Base-by-base conservation (phyloP, 2,113 vertebrate genomes). In the Periophthalmodon schlosseri region DNA sequence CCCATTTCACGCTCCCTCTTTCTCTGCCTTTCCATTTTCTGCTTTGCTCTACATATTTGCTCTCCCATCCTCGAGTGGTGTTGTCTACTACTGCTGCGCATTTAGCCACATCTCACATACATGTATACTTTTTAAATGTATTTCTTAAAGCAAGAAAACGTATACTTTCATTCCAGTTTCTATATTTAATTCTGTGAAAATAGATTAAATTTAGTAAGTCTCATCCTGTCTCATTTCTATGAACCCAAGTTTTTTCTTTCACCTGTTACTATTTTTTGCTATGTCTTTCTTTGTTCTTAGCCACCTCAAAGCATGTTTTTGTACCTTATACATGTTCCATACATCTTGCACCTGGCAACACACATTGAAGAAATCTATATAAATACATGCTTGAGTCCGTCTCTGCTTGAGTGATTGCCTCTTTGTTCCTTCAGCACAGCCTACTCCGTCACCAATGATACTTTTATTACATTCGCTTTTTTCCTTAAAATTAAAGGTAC, bases 371-470 rank as follows among this genome's bases (percentile, higher is more conserved):
- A 63, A 58, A 70, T 58, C 39, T 46, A 60, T 21, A 24, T 47
- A 24, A 58, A 79, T 60, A 84, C 50, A 72, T n/a, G 57, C 49
- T 77, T 57, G 36, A 82, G 77, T 70, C 14, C 47, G 52, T 74
- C 20, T 56, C n/a, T n/a, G 75, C 70, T 84, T 85, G 79, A 90
- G 86, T 78, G 70, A 86, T 66, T 87, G 75, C 75, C 75, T 80
- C 75, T 87, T 86, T 87, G 80, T 86, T 84, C 84, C 44, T 61
- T 79, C 80, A 77, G 78, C 78, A 84, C 74, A 77, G 78, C 78
- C 83, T 76, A 68, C 67, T 72, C 34, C 65, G 39, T 79, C 68
- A 80, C 74, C 68, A 69, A 73, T 57, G 44, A 63, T 63, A 73
- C 78, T 70, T 77, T 87, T 85, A 70, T 72, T n/a, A 56, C 9